Base-by-base conservation (phyloP, 2,888 invertebrate species). In the Gymnosoma rotundatum region DNA sequence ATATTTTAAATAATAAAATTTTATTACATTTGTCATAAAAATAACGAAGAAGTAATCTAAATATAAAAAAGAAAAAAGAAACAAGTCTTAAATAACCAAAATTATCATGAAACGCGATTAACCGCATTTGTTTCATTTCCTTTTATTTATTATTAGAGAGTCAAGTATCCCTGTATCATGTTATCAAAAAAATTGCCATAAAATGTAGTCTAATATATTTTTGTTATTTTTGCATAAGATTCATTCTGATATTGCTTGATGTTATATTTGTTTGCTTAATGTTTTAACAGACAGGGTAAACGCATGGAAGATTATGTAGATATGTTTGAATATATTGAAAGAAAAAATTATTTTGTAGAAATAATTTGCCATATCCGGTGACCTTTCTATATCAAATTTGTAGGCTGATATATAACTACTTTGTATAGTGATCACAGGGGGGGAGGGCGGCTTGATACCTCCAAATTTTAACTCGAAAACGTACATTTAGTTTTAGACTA, bases 21-120 rank as follows among this genome's bases (percentile, higher is more conserved):
- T 81, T 81, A 81, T 81, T 70, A 75, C 60, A 36, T n/a, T 36
- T 58, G 75, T 76, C 75, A 63, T 70, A 72, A 76, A 67, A 81
- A 60, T 21, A 69, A 58, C n/a, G 21, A 58, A 50, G 66, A 36
- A 45, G 36, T 58, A 56, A 64, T 48, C 45, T 48, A n/a, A 56
- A 32, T 20, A 25, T 9, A 38, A 4, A n/a, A 38, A n/a, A n/a
- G n/a, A n/a, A n/a, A 52, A 54, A 18, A 10, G 45, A 20, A 4
- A 42, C 56, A 56, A 56, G 66, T 21, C 58, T 66, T 48, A 25
- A 67, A 58, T 18, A 76, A 36, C 9, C 20, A 18, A 56, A 64
- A n/a, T 66, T 8, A 20, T 66, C 36, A n/a, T 36, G 58, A 25
- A 9, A 2, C 18, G 12, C 16, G 45, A 50, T 67, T 67, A 50